Evolutionary conservation across 2,888 invertebrate genomes (phyloP), one percentile per base, ranked within the genome.

Genomic region (Leucoptera coffeella): DNA sequence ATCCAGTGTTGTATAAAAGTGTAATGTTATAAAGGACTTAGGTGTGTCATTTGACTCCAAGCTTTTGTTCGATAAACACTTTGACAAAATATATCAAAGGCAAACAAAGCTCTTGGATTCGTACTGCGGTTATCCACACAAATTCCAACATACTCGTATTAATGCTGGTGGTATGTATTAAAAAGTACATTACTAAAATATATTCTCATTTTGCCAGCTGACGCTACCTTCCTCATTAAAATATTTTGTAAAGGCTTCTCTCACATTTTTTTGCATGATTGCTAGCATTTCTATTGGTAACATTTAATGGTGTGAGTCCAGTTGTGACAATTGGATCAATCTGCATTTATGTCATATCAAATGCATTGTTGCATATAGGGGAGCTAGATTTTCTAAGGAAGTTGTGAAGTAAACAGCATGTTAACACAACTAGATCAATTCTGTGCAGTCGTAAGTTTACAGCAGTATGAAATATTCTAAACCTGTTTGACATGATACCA

Each of bases 291-390:
- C 23, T 11, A 25, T 15, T 25, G 11, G 12, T 15, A 22, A 28
- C 11, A 28, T 24, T 24, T 24, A 24, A 19, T 28, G 28, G 6
- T 20, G 28, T 24, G 24, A 22, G 22, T 10, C 22, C 22, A 5
- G 10, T 29, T 12, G 28, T 8, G 23, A 23, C 11, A 26, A 14
- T 26, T 23, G 29, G 13, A 17, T 29, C 24, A 28, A 14, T 24
- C 19, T 14, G 17, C 6, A 8, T 22, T 6, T 8, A 8, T 5
- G 6, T 10, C 6, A 10, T 29, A 29, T 29, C 29, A 25, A 29
- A 29, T 29, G 15, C 26, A 29, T 26, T 29, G 29, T 29, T 26
- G 29, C 17, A 17, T 25, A 29, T 26, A n/a, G 29, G 26, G 29
- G 19, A 26, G 26, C 23, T 26, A 19, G 26, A 29, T 29, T 29